Conservation (phyloP, 1,140 invertebrate species). For the Luehdorfia chinensis region DNA sequence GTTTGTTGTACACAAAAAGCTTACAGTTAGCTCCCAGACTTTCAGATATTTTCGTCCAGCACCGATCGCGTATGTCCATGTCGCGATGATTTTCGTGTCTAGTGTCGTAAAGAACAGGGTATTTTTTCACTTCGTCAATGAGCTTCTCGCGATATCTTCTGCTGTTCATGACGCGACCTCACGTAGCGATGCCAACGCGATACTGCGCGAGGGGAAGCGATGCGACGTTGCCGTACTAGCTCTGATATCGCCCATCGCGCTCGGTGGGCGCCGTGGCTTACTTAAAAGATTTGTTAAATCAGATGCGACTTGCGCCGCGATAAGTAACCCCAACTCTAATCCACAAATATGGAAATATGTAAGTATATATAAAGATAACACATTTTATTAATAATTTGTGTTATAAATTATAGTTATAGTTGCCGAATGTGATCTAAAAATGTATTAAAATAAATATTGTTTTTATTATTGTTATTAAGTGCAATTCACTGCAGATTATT, state of each 20-base stretch:
- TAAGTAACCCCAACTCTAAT: no score
- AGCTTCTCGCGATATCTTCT: conserved; percentile 49
- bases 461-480: no score
- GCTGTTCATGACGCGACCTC: conserved; percentile 31
- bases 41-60: conserved; percentile 64
- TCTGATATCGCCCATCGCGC: conserved; percentile 43
- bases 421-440: no score
- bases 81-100: conserved; percentile 62
- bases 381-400: no score
- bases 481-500: no score
- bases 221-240: conserved; percentile 57
- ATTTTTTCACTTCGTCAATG: conserved; percentile 66
- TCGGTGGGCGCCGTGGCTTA: conserved; percentile 50
- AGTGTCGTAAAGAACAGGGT: conserved; percentile 65
- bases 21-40: conserved; percentile 59
- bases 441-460: no score
- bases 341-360: no score
- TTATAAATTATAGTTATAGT: no score
- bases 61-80: conserved; percentile 56
- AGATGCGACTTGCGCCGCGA: no score
- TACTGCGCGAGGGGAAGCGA: conserved; percentile 59
- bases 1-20: no score
- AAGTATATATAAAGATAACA: no score
- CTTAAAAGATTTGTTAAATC: no score
- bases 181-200: conserved; percentile 51